Conservation (phyloP, 2,888 invertebrate genomes). For the Meiosimyza decipiens region DNA sequence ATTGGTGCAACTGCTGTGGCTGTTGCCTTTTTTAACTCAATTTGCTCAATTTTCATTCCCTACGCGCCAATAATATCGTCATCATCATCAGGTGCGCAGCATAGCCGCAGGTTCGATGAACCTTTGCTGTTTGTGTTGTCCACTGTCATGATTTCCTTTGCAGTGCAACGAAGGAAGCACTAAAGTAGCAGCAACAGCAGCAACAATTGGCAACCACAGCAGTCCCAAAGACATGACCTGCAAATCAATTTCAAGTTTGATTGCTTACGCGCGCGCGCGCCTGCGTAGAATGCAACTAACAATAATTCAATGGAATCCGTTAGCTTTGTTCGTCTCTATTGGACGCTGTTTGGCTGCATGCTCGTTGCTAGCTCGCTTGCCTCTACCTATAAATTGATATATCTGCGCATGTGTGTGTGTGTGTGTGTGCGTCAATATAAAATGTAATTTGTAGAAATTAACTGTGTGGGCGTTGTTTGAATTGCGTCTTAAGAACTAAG, state of each 20-base stretch:
- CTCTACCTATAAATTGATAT: background rate
- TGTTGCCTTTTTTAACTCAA: background rate
- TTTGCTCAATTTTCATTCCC: background rate
- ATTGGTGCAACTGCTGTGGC: too few relatives aligned
- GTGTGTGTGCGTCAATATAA: slow-evolving; percentile 1
- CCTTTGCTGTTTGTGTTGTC: background rate
- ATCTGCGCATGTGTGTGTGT: slow-evolving; percentile 2
- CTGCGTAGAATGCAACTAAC: slow-evolving; percentile 10
- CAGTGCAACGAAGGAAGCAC: slow-evolving; percentile 24
- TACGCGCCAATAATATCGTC: background rate
- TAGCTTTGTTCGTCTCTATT: slow-evolving; percentile 2
- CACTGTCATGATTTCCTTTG: background rate
- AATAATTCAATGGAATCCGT: slow-evolving; percentile 18
- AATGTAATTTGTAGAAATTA: slow-evolving; percentile 33
- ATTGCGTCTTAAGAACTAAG: slow-evolving; percentile 5
- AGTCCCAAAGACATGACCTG: slow-evolving; percentile 31
- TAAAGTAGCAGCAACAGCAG: slow-evolving; percentile 33
- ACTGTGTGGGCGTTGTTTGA: slow-evolving; percentile 28
- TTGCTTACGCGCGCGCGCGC: slow-evolving; percentile 31
- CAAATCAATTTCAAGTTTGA: slow-evolving; percentile 34
- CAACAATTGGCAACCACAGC: slow-evolving; percentile 34
- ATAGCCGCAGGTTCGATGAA: slow-evolving; percentile 1
- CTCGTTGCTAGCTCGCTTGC: too few relatives aligned
- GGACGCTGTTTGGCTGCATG: too few relatives aligned
- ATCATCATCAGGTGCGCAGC: background rate